Evolutionary conservation across 2,888 invertebrate genomes (phyloP).

Genomic region (Sphecodes monilicornis): DNA sequence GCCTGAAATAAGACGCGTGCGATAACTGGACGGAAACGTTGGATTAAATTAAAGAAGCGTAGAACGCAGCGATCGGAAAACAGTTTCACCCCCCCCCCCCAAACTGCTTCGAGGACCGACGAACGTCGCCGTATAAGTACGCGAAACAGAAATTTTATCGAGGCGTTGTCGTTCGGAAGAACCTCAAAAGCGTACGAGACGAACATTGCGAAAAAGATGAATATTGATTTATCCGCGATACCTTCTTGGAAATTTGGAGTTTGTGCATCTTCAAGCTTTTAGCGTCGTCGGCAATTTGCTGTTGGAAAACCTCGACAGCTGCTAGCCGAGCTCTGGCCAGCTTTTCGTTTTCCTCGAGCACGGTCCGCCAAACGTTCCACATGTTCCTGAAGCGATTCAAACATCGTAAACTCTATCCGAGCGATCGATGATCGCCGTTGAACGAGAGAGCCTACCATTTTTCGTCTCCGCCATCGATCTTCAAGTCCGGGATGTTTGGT

Average conservation of each 20-base stretch:
- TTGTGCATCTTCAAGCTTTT: slow-evolving; percentile 94
- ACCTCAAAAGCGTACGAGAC: background rate
- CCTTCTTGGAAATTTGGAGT: slow-evolving; percentile 92
- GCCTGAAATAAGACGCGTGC: slow-evolving; percentile 85
- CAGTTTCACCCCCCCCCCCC: too few species aligned
- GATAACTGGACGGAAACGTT: background rate
- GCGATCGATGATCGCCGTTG: slow-evolving; percentile 70
- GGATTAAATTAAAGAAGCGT: too few species aligned
- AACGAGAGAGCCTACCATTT: slow-evolving; percentile 89
- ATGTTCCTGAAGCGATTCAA: slow-evolving; percentile 90
- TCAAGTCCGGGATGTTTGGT: slow-evolving; percentile 95
- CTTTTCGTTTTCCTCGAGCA: slow-evolving; percentile 97
- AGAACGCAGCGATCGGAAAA: too few species aligned
- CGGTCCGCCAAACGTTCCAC: slow-evolving; percentile 99
- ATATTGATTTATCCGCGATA: slow-evolving; percentile 76
- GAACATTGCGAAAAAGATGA: background rate
- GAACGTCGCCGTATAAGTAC: too few species aligned
- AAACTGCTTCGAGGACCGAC: too few species aligned
- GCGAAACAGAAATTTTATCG: background rate
- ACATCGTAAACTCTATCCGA: background rate
- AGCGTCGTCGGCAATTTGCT: slow-evolving; percentile 97
- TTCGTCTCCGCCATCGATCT: slow-evolving; percentile 95
- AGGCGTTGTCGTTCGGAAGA: too few species aligned
- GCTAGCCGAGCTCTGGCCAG: slow-evolving; percentile 95
- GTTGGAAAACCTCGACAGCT: slow-evolving; percentile 97